These are phyloP conservation scores for Pectinophora gossypiella DNA, from an alignment of 1,140 invertebrate species.

Conservation along the genomic window DNA sequence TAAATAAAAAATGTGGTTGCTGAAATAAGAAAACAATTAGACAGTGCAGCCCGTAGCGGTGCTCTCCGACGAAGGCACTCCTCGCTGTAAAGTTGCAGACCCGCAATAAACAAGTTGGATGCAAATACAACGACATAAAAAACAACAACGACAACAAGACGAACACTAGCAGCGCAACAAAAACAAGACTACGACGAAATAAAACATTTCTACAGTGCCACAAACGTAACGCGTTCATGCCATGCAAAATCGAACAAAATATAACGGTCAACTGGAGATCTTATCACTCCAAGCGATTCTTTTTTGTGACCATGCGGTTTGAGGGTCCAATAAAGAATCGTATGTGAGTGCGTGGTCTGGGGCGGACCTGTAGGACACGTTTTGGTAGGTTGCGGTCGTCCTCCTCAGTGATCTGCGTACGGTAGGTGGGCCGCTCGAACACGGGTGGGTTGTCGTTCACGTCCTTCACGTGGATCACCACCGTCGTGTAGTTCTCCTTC, in stretches of 20 bases:
- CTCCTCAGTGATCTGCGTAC: slow-evolving; percentile 96
- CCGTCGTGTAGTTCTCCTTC: slow-evolving; percentile 96
- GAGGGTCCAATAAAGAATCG: slow-evolving; percentile 42
- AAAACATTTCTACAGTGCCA: slow-evolving; percentile 29
- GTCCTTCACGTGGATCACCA: slow-evolving; percentile 96
- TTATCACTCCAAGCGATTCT: slow-evolving; percentile 34
- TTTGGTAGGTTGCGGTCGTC: slow-evolving; percentile 96
- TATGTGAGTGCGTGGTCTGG: slow-evolving; percentile 23
- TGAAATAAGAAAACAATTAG: not conserved
- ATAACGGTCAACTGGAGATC: slow-evolving; percentile 27
- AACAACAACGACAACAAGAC: slow-evolving; percentile 27
- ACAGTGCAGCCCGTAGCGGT: not conserved
- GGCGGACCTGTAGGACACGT: slow-evolving; percentile 90
- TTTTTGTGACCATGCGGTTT: slow-evolving; percentile 24
- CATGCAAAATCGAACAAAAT: slow-evolving; percentile 51
- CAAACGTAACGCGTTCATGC: slow-evolving; percentile 52
- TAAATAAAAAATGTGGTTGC: not conserved
- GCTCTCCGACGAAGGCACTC: too few relatives aligned
- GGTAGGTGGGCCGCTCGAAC: slow-evolving; percentile 94
- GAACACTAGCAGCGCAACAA: slow-evolving; percentile 47
- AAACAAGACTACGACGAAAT: slow-evolving; percentile 38
- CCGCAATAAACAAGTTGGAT: slow-evolving; percentile 23
- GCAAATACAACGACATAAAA: slow-evolving; percentile 25
- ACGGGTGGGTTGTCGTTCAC: slow-evolving; percentile 89
- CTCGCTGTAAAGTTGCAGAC: too few relatives aligned